Percentiles rank a stretch among this genome's conserved stretches.
phyloP scores from a whole-genome alignment of 2,797 vertebrate genomes.

The Labeo calbasu region DNA sequence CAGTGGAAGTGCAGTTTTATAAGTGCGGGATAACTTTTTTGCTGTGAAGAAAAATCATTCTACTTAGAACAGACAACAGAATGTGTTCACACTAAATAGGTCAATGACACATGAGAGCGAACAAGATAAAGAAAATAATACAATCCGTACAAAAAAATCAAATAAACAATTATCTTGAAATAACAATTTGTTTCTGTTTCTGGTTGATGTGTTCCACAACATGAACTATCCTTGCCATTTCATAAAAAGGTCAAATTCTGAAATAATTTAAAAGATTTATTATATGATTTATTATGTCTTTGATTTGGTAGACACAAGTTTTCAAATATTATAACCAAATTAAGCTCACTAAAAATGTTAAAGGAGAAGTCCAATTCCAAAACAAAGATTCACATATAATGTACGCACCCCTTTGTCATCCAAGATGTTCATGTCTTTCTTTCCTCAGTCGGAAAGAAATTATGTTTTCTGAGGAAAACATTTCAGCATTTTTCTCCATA shows the following conservation, averaged over 20 bases:
- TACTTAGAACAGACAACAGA: not conserved
- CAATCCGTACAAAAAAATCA: not conserved
- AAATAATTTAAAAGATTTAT: not conserved
- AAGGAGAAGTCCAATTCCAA: too few species aligned
- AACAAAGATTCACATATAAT: too few species aligned
- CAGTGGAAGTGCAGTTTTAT: not conserved
- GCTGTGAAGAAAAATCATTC: not conserved
- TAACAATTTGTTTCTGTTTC: not conserved
- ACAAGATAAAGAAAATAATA: not conserved
- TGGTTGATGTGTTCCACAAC: not conserved
- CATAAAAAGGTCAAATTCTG: not conserved
- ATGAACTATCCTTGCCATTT: not conserved
- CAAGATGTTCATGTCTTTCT: too few species aligned
- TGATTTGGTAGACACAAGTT: too few species aligned
- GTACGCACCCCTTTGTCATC: too few species aligned
- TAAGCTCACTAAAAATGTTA: too few species aligned
- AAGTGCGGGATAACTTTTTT: conserved; percentile 22
- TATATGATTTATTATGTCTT: too few species aligned
- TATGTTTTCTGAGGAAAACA: too few species aligned
- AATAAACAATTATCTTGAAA: not conserved
- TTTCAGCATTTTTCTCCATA: too few species aligned
- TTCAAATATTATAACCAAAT: too few species aligned
- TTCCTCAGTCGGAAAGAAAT: too few species aligned
- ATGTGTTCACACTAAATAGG: not conserved
- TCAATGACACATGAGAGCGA: not conserved